Conservation (phyloP, 2,888 invertebrate species). For the Amaurobius ferox region DNA sequence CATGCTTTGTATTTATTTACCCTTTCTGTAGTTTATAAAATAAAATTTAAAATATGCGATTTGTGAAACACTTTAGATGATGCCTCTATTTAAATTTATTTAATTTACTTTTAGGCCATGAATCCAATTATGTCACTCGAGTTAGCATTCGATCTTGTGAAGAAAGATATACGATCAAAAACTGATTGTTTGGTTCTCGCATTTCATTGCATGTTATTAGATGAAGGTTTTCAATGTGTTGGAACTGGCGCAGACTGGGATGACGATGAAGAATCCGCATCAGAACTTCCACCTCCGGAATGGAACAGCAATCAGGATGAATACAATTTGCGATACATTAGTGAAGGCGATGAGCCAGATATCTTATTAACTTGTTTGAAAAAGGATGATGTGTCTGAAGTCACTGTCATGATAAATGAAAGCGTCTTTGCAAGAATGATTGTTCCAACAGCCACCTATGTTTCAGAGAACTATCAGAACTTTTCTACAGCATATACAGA, state of each 20-base stretch:
- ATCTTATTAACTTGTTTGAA: slow-evolving; percentile 33
- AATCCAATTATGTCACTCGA: slow-evolving; percentile 37
- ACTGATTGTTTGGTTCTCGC: slow-evolving; percentile 43
- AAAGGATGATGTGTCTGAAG: slow-evolving; percentile 25
- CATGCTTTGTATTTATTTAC: too few species aligned
- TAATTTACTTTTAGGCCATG: slow-evolving; percentile 48
- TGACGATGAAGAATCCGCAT: background rate
- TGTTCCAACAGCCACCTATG: slow-evolving; percentile 5
- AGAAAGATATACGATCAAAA: slow-evolving; percentile 30
- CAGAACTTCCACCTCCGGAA: slow-evolving; percentile 35
- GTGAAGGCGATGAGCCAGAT: background rate
- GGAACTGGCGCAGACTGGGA: slow-evolving; percentile 40
- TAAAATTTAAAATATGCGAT: too few species aligned
- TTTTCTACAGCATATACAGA: slow-evolving; percentile 30
- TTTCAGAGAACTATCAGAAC: slow-evolving; percentile 18
- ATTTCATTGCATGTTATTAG: slow-evolving; percentile 42
- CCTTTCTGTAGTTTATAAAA: too few species aligned
- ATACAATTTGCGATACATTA: slow-evolving; percentile 39
- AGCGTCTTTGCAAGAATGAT: slow-evolving; percentile 16
- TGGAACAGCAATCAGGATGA: slow-evolving; percentile 55
- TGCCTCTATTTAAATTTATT: too few species aligned
- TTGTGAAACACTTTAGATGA: too few species aligned
- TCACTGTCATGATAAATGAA: slow-evolving; percentile 34
- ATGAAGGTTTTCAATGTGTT: slow-evolving; percentile 39
- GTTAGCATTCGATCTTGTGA: slow-evolving; percentile 19